These are phyloP conservation scores for Cherax destructor DNA, from an alignment of 1,140 invertebrate species.

Conservation along the genomic window DNA sequence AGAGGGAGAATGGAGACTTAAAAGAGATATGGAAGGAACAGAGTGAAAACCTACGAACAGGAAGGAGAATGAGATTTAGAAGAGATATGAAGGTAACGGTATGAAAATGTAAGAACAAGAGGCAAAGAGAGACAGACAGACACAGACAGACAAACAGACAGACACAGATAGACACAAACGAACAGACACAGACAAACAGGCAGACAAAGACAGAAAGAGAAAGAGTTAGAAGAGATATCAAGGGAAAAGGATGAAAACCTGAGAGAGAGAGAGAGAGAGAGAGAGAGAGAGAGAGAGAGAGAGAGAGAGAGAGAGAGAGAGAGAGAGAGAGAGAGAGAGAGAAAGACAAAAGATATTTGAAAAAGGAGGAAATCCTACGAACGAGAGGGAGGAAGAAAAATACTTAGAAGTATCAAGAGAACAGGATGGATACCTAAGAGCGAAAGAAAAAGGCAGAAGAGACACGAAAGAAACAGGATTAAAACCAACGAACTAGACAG, in stretches of 20 bases:
- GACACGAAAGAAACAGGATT: too few species aligned
- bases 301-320: constrained; percentile 2
- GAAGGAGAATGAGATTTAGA: too few species aligned
- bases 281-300: constrained; percentile 2
- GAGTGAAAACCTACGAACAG: too few species aligned
- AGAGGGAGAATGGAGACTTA: too few species aligned
- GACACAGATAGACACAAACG: neutral
- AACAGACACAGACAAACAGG: neutral
- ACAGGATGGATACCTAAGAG: too few species aligned
- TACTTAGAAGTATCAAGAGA: too few species aligned
- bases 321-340: constrained; percentile 9
- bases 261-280: neutral
- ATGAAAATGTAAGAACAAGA: neutral
- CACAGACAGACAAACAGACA: neutral
- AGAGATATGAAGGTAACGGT: too few species aligned
- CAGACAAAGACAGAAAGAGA: constrained; percentile 30
- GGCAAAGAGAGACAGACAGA: neutral
- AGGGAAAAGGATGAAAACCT: neutral
- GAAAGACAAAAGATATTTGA: neutral
- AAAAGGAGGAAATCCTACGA: neutral
- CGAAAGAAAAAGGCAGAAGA: too few species aligned
- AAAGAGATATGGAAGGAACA: too few species aligned
- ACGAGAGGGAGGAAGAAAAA: neutral
- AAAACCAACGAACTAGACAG: too few species aligned
- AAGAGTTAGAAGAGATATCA: constrained; percentile 6